These are phyloP conservation scores for Chymomyza caudatula DNA, from an alignment of 2,888 invertebrate genomes.

Conservation along the genomic window DNA sequence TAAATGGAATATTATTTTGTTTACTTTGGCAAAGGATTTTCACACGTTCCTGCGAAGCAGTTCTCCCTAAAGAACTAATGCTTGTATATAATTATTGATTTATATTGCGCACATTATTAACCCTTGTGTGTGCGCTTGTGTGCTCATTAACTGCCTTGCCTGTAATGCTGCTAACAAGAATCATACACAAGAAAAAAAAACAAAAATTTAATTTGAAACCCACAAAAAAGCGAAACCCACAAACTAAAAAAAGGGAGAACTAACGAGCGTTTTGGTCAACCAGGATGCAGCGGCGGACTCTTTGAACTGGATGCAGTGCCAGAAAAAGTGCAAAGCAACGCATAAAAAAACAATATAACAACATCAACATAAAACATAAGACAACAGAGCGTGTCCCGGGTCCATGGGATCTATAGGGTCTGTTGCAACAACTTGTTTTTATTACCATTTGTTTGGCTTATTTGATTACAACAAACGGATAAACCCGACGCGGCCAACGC, in stretches of 20 bases:
- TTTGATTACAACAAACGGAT: slow-evolving; percentile 69
- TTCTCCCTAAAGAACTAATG: slow-evolving; percentile 7
- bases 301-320: slow-evolving; percentile 45
- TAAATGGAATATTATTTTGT: slow-evolving; percentile 48
- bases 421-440: slow-evolving; percentile 41
- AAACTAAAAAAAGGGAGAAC: slow-evolving; percentile 24
- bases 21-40: slow-evolving; percentile 62
- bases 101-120: slow-evolving; percentile 32
- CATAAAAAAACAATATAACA: slow-evolving; percentile 26
- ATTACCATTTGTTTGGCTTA: slow-evolving; percentile 50
- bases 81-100: slow-evolving; percentile 61
- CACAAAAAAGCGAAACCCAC: slow-evolving; percentile 11
- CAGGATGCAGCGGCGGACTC: slow-evolving; percentile 22
- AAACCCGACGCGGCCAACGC: slow-evolving; percentile 27
- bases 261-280: slow-evolving; percentile 53
- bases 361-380: slow-evolving; percentile 11
- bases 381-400: slow-evolving; percentile 8
- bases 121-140: slow-evolving; percentile 28
- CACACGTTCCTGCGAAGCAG: slow-evolving; percentile 51
- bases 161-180: slow-evolving; percentile 60
- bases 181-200: slow-evolving; percentile 27
- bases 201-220: neutral
- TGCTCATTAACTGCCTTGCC: slow-evolving; percentile 52
- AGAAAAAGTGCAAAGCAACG: slow-evolving; percentile 42
- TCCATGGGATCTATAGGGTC: neutral